Evolutionary conservation across 2,888 invertebrate genomes (phyloP).

Genomic region (Archips crataeganus): DNA sequence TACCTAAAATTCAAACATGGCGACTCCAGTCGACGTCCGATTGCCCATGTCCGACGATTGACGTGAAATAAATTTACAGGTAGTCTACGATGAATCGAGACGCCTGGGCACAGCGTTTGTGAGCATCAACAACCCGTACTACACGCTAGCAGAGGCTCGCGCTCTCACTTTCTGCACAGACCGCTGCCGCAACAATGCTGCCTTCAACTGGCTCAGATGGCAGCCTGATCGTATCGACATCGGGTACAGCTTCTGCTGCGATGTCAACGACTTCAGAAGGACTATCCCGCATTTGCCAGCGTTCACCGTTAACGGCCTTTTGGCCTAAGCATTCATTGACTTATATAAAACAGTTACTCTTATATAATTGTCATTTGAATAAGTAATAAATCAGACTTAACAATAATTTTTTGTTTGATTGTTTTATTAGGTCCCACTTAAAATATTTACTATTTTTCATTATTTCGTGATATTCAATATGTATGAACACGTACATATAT

Average conservation of each 20-base stretch:
- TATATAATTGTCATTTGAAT: neutral
- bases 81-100: slow-evolving; percentile 81
- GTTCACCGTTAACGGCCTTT: slow-evolving; percentile 25
- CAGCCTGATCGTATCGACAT: slow-evolving; percentile 74
- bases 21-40: no score
- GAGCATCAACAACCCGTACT: slow-evolving; percentile 88
- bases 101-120: slow-evolving; percentile 86
- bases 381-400: neutral
- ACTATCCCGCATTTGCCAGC: slow-evolving; percentile 16
- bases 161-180: slow-evolving; percentile 81
- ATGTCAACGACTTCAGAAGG: slow-evolving; percentile 83
- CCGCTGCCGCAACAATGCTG: slow-evolving; percentile 81
- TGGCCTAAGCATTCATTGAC: neutral
- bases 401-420: neutral
- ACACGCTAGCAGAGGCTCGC: slow-evolving; percentile 68
- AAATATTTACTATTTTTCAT: no score
- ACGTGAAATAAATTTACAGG: slow-evolving; percentile 58
- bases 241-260: slow-evolving; percentile 88
- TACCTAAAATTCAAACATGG: neutral
- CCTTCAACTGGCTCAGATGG: slow-evolving; percentile 87
- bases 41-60: no score
- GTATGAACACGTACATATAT: no score
- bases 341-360: neutral
- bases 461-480: no score
- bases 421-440: neutral